Evolutionary conservation across 2,888 invertebrate genomes (phyloP).

Genomic region (Platypus cylindrus): DNA sequence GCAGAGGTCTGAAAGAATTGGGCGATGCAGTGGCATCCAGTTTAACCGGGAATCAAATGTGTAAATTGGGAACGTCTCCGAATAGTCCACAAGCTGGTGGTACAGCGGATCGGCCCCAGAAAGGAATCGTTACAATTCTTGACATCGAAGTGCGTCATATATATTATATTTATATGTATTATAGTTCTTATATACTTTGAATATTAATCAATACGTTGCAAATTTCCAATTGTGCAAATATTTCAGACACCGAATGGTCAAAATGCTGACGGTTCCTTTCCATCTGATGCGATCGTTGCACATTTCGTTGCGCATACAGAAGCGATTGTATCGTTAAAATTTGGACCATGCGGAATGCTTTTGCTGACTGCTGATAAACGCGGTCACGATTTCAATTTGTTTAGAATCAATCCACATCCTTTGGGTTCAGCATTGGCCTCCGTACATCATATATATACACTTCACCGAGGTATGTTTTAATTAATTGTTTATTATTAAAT

Average conservation of each 20-base stretch:
- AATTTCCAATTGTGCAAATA: no score
- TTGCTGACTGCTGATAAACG: slow-evolving; percentile 82
- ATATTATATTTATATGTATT: not conserved
- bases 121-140: slow-evolving; percentile 79
- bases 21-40: slow-evolving; percentile 89
- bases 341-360: slow-evolving; percentile 82
- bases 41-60: slow-evolving; percentile 54
- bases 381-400: slow-evolving; percentile 93
- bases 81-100: slow-evolving; percentile 27
- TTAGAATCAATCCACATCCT: slow-evolving; percentile 79
- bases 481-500: slow-evolving; percentile 1
- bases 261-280: slow-evolving; percentile 26
- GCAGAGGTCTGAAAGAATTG: slow-evolving; percentile 78
- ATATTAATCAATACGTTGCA: no score
- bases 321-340: slow-evolving; percentile 78
- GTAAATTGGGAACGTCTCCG: slow-evolving; percentile 30
- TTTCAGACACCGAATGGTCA: slow-evolving; percentile 17
- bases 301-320: slow-evolving; percentile 83
- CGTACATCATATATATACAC: slow-evolving; percentile 87
- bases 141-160: slow-evolving; percentile 55
- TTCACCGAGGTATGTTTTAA: slow-evolving; percentile 72
- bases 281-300: slow-evolving; percentile 65
- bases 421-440: slow-evolving; percentile 75
- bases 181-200: no score
- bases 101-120: slow-evolving; percentile 50